Evolutionary conservation across 2,888 invertebrate species (phyloP).

Genomic region (Hirtodrosophila confusa): DNA sequence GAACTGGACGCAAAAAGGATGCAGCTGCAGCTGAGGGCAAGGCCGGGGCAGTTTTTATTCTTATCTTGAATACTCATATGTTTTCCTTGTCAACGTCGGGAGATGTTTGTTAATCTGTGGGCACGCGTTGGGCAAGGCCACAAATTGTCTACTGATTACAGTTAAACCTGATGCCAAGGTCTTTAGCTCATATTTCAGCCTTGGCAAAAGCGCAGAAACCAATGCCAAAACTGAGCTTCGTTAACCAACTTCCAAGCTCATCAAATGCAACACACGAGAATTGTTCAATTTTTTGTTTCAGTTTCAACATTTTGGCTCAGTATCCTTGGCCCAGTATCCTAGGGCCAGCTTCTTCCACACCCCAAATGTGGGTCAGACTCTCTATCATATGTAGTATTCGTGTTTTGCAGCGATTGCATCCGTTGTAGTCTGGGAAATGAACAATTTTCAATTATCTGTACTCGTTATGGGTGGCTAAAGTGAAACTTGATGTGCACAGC

Average conservation of each 20-base stretch:
- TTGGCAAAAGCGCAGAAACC: constrained; percentile 12
- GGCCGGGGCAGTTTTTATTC: constrained; percentile 1
- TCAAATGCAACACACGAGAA: background rate
- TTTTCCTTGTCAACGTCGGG: background rate
- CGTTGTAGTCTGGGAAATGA: constrained; percentile 17
- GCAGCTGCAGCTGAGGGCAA: constrained; percentile 9
- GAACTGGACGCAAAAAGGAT: constrained; percentile 38
- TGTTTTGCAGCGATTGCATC: background rate
- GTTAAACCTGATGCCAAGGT: constrained; percentile 38
- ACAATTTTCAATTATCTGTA: constrained; percentile 31
- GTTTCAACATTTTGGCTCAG: background rate
- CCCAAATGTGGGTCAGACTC: constrained; percentile 30
- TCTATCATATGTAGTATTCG: background rate
- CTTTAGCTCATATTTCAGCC: background rate
- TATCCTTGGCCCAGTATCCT: constrained; percentile 19
- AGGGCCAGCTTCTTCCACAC: background rate
- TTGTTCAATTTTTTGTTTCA: background rate
- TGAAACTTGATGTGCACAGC: constrained; percentile 39
- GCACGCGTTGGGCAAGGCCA: constrained; percentile 7
- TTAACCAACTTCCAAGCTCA: background rate
- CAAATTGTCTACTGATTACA: constrained; percentile 36
- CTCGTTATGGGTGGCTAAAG: constrained; percentile 33
- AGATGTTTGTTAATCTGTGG: constrained; percentile 15
- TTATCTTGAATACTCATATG: constrained; percentile 15
- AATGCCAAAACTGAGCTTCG: constrained; percentile 9